Evolutionary conservation across 2,113 vertebrate genomes (phyloP), one percentile per base, ranked within the genome.

Genomic region (Rhinopomastus cyanomelas): DNA sequence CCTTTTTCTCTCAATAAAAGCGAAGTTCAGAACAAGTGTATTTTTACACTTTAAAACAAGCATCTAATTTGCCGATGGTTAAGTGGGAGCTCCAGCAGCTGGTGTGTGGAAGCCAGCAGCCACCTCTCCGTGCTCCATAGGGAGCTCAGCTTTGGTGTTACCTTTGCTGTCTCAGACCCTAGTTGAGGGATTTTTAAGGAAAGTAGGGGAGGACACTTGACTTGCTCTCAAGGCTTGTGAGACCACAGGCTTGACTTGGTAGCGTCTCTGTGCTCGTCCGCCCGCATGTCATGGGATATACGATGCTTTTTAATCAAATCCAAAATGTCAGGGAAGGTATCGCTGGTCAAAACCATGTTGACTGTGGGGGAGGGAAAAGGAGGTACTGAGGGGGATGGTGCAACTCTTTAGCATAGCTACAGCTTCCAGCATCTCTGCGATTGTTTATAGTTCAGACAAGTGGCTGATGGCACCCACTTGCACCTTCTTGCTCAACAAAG

Each of bases 371-470:
- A 89, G 46, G 85, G 42, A 81, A 84, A 62, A 7, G 55, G 34
- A 46, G 94, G 16, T 17, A 49, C 52, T 61, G 23, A 36, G 6
- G 62, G 8, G 84, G 91, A 87, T 52, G 91, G 75, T n/a, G n/a
- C n/a, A 29, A 39, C 25, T 88, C 26, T 72, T 96, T 81, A 76
- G 81, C 94, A 84, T 66, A 87, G 89, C 84, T 79, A 81, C 74
- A 76, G 81, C 87, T 94, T 64, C 77, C 23, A 88, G 73, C 86
- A 84, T 56, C 86, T 78, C 87, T 61, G 46, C 59, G n/a, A n/a
- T 73, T 93, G 87, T 94, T 96, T 93, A 42, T 71, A 66, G 81
- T 85, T 95, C 81, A 93, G 90, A 95, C 78, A 89, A 87, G 59
- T 11, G 67, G 60, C 66, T 85, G 91, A 59, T 82, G 85, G 93